Evolutionary conservation across 2,113 vertebrate genomes (phyloP), one percentile per base, ranked within the genome.

Genomic region (Eretmochelys imbricata): DNA sequence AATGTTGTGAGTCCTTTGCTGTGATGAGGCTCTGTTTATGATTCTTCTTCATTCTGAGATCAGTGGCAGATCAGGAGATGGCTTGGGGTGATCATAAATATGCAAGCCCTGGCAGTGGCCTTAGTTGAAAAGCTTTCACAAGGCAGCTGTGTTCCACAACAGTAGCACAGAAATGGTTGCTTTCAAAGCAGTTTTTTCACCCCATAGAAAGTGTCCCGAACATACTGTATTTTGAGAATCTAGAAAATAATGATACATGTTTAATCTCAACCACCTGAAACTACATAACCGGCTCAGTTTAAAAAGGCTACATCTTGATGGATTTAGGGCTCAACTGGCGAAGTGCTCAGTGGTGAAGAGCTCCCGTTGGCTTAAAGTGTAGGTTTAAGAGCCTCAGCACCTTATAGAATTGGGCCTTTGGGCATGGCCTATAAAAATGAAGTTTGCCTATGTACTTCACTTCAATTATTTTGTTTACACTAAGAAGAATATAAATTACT

Each of bases 11-110:
- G 53, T 89, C 54, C 92, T 88, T 88, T 75, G 9, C 78, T 93
- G 59, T 84, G 82, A 96, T 95, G 95, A 92, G 51, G 62, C 89
- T 96, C 83, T 49, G 90, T 85, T 96, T 79, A 96, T 88, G 78
- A 82, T 93, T 98, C 92, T 93, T 95, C 95, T 95, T 94, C 62
- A 80, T 94, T 96, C 85, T 93, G 94, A 89, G 96, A 96, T 80
- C 46, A 27, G 88, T 94, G 91, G 93, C 80, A 85, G 88, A 97
- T 97, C 90, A 97, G 87, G 95, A 97, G 93, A 97, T 96, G 91
- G 95, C 96, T 95, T 90, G 91, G 96, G 96, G 97, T 97, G 95
- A 93, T 97, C 96, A 98, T 95, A 97, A 98, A 97, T 97, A 97
- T 89, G 89, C 82, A 94, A 91, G 81, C 53, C 81, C 85, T 87